phyloP scores from a whole-genome alignment of 1,140 invertebrate species.

The Sycophaga agraensis region DNA sequence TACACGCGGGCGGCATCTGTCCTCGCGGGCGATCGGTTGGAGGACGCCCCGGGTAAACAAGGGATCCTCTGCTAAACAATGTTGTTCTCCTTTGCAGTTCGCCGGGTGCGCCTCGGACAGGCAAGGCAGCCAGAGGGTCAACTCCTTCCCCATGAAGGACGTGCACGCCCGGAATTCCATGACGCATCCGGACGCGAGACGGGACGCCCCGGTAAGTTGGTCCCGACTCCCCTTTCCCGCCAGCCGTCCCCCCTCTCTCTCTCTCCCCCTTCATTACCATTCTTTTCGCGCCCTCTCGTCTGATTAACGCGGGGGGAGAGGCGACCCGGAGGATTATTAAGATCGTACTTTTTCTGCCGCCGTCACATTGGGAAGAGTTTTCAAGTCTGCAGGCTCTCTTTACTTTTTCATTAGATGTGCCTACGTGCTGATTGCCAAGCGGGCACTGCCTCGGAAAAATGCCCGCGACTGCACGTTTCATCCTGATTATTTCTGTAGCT shows the following conservation, averaged over 20 bases:
- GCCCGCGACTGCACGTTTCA: too few species aligned
- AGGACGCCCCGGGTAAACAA: too few species aligned
- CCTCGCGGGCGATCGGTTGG: too few species aligned
- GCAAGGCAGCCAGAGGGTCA: slow-evolving; percentile 69
- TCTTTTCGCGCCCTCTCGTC: background rate
- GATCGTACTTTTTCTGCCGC: background rate
- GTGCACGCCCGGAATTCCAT: slow-evolving; percentile 62
- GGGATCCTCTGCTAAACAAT: too few species aligned
- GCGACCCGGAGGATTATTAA: too few species aligned
- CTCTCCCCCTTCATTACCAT: slow-evolving; percentile 5
- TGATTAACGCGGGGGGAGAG: slow-evolving; percentile 8
- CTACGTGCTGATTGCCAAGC: too few species aligned
- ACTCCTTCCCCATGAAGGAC: slow-evolving; percentile 83
- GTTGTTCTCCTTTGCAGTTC: slow-evolving; percentile 67
- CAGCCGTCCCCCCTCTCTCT: background rate
- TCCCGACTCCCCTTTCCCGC: background rate
- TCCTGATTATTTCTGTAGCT: too few species aligned
- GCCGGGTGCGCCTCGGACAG: slow-evolving; percentile 72
- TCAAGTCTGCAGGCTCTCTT: background rate
- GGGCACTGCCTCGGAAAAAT: too few species aligned
- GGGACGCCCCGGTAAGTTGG: slow-evolving; percentile 72
- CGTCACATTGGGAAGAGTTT: too few species aligned
- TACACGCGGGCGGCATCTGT: too few species aligned
- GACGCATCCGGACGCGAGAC: slow-evolving; percentile 67
- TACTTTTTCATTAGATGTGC: too few species aligned